Conservation (phyloP, 1,140 invertebrate species). For the Metopolophium dirhodum region DNA sequence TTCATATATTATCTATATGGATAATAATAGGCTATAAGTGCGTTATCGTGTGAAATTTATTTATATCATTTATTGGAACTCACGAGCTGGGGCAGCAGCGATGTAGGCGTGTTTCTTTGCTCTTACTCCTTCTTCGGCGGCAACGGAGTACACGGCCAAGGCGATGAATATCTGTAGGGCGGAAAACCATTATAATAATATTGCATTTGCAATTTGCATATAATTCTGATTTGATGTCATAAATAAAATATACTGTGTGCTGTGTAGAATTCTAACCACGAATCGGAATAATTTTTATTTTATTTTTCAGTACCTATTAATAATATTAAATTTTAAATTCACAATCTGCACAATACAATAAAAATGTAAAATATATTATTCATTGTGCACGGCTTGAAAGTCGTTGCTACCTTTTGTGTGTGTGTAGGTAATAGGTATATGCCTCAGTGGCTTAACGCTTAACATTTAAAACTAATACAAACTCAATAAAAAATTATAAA, state of each 20-base stretch:
- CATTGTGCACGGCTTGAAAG: no score
- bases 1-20: neutral
- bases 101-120: conserved; percentile 52
- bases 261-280: neutral
- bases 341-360: neutral
- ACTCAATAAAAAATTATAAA: no score
- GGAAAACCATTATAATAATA: neutral
- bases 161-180: conserved; percentile 35
- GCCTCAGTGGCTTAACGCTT: no score
- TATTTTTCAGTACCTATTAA: no score
- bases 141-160: conserved; percentile 47
- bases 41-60: neutral
- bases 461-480: no score
- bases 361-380: neutral
- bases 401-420: no score
- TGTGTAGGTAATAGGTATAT: no score
- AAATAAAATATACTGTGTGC: neutral
- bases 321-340: no score
- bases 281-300: neutral
- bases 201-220: neutral
- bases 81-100: conserved; percentile 19
- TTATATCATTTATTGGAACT: neutral
- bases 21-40: no score
- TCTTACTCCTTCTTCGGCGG: conserved; percentile 24
- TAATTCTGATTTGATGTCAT: neutral